Evolutionary conservation across 2,797 vertebrate genomes (phyloP), one percentile per base, ranked within the genome.

Genomic region (Artibeus jamaicensis): DNA sequence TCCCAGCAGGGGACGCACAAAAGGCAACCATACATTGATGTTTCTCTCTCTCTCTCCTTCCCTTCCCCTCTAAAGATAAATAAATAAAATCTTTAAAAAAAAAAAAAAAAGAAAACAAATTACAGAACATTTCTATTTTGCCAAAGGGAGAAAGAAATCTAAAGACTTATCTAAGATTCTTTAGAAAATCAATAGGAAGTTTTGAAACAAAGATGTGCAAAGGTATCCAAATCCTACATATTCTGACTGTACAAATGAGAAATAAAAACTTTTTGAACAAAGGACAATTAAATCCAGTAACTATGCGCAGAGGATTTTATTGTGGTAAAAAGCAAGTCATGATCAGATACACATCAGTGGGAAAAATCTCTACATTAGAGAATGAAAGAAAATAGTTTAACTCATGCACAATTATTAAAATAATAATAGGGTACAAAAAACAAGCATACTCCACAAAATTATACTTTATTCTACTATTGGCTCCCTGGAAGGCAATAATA

Each of bases 181-280:
- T 86, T 9, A 81, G 90, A 95, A 95, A 94, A 67, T 74, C 15
- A 91, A 39, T 21, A 76, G 44, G 18, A 68, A 37, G 74, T 67
- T 95, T 90, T 55, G 34, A 48, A 93, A 96, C 67, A 12, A 76
- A 65, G 88, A 90, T n/a, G 26, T 44, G 16, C 19, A 62, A 92
- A 79, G 2, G 32, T 68, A 65, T 89, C 65, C 90, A 88, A 83
- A 87, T 62, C 65, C 39, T 79, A 44, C 22, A 34, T 50, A 74
- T 48, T 89, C n/a, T 89, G 6, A 37, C 78, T 53, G 2, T 62
- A 32, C 68, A 24, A 94, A 86, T 65, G 29, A 65, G 6, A 86
- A 86, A 89, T 79, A 50, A n/a, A 95, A 86, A 87, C 10, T 26
- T 95, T 79, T 34, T 87, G 22, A 94, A 93, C 82, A 97, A 95